Base-by-base conservation (phyloP, 2,113 vertebrate genomes). In the Dromas ardeola region DNA sequence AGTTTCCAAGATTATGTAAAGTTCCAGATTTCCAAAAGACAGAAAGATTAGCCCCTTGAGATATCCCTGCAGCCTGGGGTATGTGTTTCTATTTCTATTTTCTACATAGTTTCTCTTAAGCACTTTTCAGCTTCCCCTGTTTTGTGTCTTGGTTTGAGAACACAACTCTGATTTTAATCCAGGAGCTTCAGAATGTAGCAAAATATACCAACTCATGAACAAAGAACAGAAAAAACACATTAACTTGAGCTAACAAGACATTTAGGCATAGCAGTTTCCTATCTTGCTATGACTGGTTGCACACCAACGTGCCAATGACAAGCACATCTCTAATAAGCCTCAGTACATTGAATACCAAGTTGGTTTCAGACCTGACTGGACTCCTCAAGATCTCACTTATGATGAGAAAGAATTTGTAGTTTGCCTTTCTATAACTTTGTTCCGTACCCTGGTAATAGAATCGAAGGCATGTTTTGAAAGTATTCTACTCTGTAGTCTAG, bases 41-140 rank as follows among this genome's bases (percentile, higher is more conserved):
- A 72, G 69, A 73, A 91, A 42, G 72, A 93, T 94, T 88, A 88
- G 53, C 36, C 86, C 76, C 80, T 47, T 72, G 96, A 96, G 81
- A 93, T 32, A 77, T 4, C 23, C 40, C 50, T 93, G 43, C 62
- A 91, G 86, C 40, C 81, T 43, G 20, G 43, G 49, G 26, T 59
- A 34, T 86, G 62, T 63, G 43, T 71, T 93, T 89, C 61, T 82
- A 17, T 49, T 82, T 82, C 67, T 76, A 74, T 58, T 90, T 74
- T 81, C 40, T 53, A 40, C 58, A 70, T 0, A 56, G 58, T 15
- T 83, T 32, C 77, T 38, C 53, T 77, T 49, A 50, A 77, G 40
- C 17, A 47, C 50, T 91, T 70, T 40, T 61, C 50, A 65, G 27
- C 38, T 38, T 85, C 67, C 74, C 17, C 61, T 67, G 42, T 73